phyloP scores from a whole-genome alignment of 2,113 vertebrate genomes.

The Amphiprion percula region DNA sequence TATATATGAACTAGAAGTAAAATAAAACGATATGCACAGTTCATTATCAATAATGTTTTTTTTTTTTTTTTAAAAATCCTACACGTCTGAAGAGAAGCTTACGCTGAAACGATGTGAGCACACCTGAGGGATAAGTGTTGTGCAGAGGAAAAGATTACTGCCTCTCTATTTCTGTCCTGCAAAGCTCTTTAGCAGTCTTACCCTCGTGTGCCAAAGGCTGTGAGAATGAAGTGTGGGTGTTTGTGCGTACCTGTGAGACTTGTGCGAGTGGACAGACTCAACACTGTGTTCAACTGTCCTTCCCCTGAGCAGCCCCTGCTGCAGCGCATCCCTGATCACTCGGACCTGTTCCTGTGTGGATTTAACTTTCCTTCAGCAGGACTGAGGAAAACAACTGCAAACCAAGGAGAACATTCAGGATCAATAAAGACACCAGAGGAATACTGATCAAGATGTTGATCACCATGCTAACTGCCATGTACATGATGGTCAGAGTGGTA shows the following conservation, averaged over 20 bases:
- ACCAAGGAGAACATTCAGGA: conserved; percentile 34
- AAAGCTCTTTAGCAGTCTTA: conserved; percentile 85
- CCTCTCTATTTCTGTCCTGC: conserved; percentile 81
- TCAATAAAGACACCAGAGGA: conserved; percentile 20
- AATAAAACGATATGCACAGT: not conserved
- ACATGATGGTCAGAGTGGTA: conserved; percentile 84
- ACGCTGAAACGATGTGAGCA: conserved; percentile 33
- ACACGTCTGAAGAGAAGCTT: not conserved
- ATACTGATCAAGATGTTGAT: conserved; percentile 85
- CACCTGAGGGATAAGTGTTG: conserved; percentile 70
- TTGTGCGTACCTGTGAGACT: conserved; percentile 10
- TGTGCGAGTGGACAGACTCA: conserved; percentile 26
- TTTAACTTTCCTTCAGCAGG: conserved; percentile 29
- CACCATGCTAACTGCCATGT: conserved; percentile 89
- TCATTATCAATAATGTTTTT: not conserved
- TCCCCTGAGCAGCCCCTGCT: conserved; percentile 6
- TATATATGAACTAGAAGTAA: not conserved
- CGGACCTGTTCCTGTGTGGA: conserved; percentile 23
- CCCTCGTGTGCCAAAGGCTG: conserved; percentile 56
- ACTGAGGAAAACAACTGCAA: conserved; percentile 34
- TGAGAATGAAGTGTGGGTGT: conserved; percentile 36
- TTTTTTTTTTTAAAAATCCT: not conserved
- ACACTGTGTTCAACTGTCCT: conserved; percentile 26
- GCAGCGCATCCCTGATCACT: conserved; percentile 28
- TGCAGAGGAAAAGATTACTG: conserved; percentile 79